Evolutionary conservation across 2,113 vertebrate species (phyloP), one percentile per base, ranked within the genome.

Genomic region (Indri indri): DNA sequence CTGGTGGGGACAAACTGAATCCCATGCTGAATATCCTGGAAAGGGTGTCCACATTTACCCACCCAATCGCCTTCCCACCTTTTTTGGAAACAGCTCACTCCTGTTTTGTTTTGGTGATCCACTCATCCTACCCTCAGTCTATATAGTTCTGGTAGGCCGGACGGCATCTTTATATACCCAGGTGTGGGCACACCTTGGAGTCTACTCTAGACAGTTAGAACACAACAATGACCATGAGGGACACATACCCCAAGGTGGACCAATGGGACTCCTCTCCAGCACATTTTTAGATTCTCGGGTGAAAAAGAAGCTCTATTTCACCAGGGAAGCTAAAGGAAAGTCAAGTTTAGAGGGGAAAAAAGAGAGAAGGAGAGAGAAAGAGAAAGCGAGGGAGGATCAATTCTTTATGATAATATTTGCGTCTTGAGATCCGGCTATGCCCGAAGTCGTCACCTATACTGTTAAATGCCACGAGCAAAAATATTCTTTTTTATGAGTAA

Each of bases 401-500:
- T 88, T 88, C 22, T 50, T 81, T 76, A 47, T 18, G 27, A 71
- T 50, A 45, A 8, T 68, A 50, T 90, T 40, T 80, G 32, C 84
- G 14, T 84, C 40, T 96, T 30, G 74, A 88, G 42, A 88, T 88
- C 14, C n/a, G 61, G 40, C 68, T 8, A 23, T 25, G 32, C 63
- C 76, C 73, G 54, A 92, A 54, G 25, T 82, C 52, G 57, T 86
- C 50, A 61, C 23, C 40, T 45, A 40, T 37, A n/a, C 16, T 79
- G 40, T 90, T 88, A 22, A 37, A 30, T 74, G 87, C 77, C 17
- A 8, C 25, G 54, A 90, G 45, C 30, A 92, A 93, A 66, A 66
- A 54, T 77, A 22, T 42, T 80, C n/a, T 79, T 47, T 80, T 90
- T 80, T 68, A 80, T 52, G 74, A 80, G n/a, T 37, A 65, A 86